phyloP scores from a whole-genome alignment of 2,113 vertebrate genomes.

The Progne subis region DNA sequence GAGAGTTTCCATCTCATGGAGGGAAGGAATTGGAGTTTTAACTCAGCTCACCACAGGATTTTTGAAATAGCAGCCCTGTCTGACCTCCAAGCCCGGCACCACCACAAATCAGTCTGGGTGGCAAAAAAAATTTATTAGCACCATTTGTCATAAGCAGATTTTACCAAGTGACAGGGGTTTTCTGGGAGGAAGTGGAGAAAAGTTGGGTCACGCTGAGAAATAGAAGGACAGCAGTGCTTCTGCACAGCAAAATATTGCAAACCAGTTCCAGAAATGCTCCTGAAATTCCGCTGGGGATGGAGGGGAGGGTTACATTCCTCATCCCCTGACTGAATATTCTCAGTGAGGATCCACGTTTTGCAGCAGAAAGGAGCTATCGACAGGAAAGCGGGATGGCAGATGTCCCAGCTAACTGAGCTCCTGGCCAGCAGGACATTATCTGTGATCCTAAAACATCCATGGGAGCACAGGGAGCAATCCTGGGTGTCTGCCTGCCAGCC shows the following conservation, averaged over 20 bases:
- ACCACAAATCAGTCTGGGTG: background rate
- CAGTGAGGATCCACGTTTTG: background rate
- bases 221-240: background rate
- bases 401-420: background rate
- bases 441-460: accelerated
- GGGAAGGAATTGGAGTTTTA: background rate
- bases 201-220: background rate
- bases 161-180: background rate
- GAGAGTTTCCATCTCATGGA: background rate
- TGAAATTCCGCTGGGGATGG: too few relatives aligned
- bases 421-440: background rate
- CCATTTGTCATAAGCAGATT: background rate
- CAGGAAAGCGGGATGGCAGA: background rate
- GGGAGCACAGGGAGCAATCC: background rate
- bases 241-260: background rate
- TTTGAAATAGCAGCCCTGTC: background rate
- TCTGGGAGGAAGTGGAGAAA: background rate
- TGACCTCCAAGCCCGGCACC: background rate
- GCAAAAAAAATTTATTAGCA: background rate
- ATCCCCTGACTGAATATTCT: accelerated
- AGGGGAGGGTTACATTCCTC: background rate
- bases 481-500: background rate
- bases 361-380: background rate
- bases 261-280: background rate
- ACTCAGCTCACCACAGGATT: background rate